phyloP scores from a whole-genome alignment of 2,113 vertebrate genomes.

The Morone saxatilis region DNA sequence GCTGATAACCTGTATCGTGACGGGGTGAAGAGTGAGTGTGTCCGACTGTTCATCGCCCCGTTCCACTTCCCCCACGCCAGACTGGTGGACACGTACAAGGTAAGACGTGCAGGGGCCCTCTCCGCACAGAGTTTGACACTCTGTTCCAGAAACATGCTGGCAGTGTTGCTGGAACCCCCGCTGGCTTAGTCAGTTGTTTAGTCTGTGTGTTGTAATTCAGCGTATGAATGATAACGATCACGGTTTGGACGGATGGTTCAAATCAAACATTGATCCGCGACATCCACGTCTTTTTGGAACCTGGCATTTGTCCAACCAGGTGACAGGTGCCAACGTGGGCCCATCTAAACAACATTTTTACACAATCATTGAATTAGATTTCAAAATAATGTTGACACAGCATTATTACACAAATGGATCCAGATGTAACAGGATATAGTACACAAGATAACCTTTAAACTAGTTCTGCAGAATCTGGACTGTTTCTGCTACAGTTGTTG shows the following conservation, averaged over 20 bases:
- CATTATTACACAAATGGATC: constrained; percentile 25
- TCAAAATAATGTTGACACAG: constrained; percentile 46
- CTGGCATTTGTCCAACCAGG: constrained; percentile 7
- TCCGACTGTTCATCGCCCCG: constrained; percentile 89
- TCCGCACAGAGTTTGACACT: neutral
- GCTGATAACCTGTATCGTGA: constrained; percentile 92
- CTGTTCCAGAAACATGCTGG: constrained; percentile 25
- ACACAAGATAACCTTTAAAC: constrained; percentile 22
- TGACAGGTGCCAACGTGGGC: neutral
- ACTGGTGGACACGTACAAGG: constrained; percentile 92
- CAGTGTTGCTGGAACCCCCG: neutral
- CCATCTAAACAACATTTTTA: constrained; percentile 24
- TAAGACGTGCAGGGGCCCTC: constrained; percentile 69
- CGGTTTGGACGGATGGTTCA: neutral
- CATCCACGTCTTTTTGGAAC: constrained; percentile 41
- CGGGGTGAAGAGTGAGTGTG: constrained; percentile 91
- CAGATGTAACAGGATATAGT: constrained; percentile 14
- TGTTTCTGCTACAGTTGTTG: neutral
- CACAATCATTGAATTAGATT: constrained; percentile 41
- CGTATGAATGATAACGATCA: neutral
- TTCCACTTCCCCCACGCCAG: constrained; percentile 93
- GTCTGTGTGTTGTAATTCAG: constrained; percentile 41
- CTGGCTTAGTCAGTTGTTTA: constrained; percentile 32
- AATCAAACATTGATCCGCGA: constrained; percentile 17
- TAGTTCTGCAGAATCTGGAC: neutral